Percentiles rank a stretch among this genome's conserved stretches.
These are phyloP conservation scores for Peromyscus aztecus DNA, from an alignment of 2,797 vertebrate genomes.

Conservation along the genomic window DNA sequence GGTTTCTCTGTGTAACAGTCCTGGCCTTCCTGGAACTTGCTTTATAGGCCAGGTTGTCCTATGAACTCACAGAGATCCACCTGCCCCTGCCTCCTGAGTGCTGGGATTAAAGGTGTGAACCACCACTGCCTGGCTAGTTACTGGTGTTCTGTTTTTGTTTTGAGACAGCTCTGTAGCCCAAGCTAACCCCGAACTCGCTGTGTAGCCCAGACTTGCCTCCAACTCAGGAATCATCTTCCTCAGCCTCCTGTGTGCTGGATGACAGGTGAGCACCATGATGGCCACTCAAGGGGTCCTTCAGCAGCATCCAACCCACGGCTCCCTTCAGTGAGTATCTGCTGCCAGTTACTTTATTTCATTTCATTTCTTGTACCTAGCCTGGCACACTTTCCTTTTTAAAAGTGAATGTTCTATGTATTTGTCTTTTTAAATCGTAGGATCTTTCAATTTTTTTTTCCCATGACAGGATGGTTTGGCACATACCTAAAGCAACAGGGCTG, in stretches of 20 bases:
- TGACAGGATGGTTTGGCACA: neutral
- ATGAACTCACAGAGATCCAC: neutral
- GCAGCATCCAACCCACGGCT: neutral
- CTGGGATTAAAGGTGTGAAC: neutral
- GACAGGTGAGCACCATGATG: neutral
- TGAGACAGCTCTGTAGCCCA: neutral
- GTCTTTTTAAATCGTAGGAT: neutral
- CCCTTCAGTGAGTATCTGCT: neutral
- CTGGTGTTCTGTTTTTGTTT: neutral
- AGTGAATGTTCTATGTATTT: neutral
- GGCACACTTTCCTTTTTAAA: neutral
- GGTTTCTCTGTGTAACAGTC: neutral
- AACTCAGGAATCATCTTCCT: neutral
- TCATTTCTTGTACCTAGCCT: neutral
- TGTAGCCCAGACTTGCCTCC: neutral
- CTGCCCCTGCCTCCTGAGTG: neutral
- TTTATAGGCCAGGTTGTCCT: neutral
- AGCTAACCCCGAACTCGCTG: neutral
- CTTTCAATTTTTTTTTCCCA: neutral
- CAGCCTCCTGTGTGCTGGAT: neutral
- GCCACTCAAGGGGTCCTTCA: neutral
- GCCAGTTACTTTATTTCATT: neutral
- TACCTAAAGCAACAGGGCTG: neutral
- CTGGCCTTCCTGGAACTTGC: neutral
- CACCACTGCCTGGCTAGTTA: neutral